These are phyloP conservation scores for Leucoraja ocellata DNA, from an alignment of 2,797 vertebrate genomes.

Conservation along the genomic window DNA sequence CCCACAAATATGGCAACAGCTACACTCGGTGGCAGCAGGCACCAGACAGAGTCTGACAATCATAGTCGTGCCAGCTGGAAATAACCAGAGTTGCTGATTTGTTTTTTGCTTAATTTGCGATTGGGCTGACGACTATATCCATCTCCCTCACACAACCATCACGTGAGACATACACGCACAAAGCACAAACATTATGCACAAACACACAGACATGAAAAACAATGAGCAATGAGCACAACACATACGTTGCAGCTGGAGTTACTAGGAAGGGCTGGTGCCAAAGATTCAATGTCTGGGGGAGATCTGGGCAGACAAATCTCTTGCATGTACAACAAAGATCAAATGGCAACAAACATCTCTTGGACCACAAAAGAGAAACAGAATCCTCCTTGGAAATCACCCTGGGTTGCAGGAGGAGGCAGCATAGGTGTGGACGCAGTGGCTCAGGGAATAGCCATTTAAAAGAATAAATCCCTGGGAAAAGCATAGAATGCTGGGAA, in stretches of 20 bases:
- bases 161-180: neutral
- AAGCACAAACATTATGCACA: neutral
- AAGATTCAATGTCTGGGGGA: neutral
- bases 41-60: neutral
- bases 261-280: neutral
- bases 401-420: too few species aligned
- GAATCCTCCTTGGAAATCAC: constrained; percentile 4
- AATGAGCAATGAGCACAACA: neutral
- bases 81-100: neutral
- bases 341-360: neutral
- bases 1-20: neutral
- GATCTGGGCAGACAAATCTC: neutral
- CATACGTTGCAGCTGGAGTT: constrained; percentile 19
- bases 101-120: neutral
- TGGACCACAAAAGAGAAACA: neutral
- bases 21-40: neutral
- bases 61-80: neutral
- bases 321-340: neutral
- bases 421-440: neutral
- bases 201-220: neutral
- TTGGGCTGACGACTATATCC: neutral
- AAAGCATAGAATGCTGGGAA: too few species aligned
- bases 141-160: neutral
- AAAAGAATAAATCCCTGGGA: neutral
- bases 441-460: neutral